Evolutionary conservation across 2,888 invertebrate species (phyloP), one percentile per base, ranked within the genome.

Genomic region (Siphonodentalium dalli): DNA sequence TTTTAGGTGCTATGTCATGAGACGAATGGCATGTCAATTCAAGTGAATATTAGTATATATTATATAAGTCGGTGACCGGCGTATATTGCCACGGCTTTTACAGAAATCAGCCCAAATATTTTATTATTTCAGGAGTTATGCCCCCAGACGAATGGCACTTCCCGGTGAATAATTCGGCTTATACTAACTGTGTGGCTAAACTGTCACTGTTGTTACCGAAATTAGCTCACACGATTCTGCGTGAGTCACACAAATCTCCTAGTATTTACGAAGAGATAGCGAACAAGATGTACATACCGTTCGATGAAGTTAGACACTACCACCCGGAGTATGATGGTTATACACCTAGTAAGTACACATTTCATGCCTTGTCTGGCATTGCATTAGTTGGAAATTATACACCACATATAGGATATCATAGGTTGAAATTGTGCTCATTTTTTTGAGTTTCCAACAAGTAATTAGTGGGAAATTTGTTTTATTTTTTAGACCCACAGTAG

Each of bases 301-400:
- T 75, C 58, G 78, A 83, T 51, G 45, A 45, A 0, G 47, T 54
- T 13, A n/a, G 40, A n/a, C 61, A 78, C 27, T 82, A 74, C 53
- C 82, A 83, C 50, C 82, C 82, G 1, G 83, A 83, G 56, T 83
- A 64, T 65, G 82, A 82, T 33, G 79, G 79, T 2, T 83, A 79
- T 57, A 58, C 31, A 3, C 40, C 29, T 13, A 61, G 61, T 65
- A 59, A 50, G 45, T 29, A n/a, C 11, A 18, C n/a, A 20, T n/a
- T n/a, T n/a, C n/a, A n/a, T n/a, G n/a, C n/a, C n/a, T n/a, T n/a
- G n/a, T n/a, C n/a, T n/a, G n/a, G n/a, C n/a, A n/a, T n/a, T n/a
- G n/a, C n/a, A n/a, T n/a, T n/a, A n/a, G n/a, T n/a, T n/a, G n/a
- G n/a, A n/a, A n/a, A n/a, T n/a, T n/a, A n/a, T n/a, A n/a, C n/a